Percentiles rank a stretch among this genome's conserved stretches.
Evolutionary conservation across 2,888 invertebrate species (phyloP).

Genomic region (Spatulosminthurus flaviceps): DNA sequence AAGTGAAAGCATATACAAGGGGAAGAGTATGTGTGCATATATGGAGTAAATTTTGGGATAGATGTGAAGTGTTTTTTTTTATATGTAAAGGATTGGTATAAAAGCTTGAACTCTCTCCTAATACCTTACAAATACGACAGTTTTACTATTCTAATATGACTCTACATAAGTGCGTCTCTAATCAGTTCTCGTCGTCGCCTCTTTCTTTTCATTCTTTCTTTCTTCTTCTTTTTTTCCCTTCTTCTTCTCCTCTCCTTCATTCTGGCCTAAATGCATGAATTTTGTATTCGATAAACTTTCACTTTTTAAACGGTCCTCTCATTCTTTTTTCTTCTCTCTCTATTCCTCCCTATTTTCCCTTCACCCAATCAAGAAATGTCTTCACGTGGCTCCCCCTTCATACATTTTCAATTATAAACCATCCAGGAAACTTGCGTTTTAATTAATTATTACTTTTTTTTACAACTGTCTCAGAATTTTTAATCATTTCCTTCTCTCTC

Average conservation of each 20-base stretch:
- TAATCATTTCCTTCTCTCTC: neutral
- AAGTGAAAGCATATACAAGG: too few species aligned
- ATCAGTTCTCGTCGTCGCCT: constrained; percentile 41
- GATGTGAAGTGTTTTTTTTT: too few species aligned
- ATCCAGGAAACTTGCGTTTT: constrained; percentile 23
- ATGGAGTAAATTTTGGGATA: too few species aligned
- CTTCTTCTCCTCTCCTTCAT: constrained; percentile 26
- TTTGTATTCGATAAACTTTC: constrained; percentile 53
- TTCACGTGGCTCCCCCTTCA: neutral
- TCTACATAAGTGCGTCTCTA: constrained; percentile 34
- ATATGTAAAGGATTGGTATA: neutral
- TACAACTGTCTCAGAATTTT: neutral
- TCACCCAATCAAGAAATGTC: neutral
- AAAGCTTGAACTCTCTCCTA: too few species aligned
- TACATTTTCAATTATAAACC: constrained; percentile 16
- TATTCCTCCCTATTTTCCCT: neutral
- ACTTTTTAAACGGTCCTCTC: constrained; percentile 12
- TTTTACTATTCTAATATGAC: neutral
- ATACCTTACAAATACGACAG: constrained; percentile 26
- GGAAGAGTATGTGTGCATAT: too few species aligned
- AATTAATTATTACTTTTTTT: constrained; percentile 23
- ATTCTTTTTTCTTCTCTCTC: neutral
- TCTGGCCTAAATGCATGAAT: constrained; percentile 50
- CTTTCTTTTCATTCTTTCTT: constrained; percentile 32
- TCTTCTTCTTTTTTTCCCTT: too few species aligned